Evolutionary conservation across 2,888 invertebrate species (phyloP).

Genomic region (Noctua fimbriata): DNA sequence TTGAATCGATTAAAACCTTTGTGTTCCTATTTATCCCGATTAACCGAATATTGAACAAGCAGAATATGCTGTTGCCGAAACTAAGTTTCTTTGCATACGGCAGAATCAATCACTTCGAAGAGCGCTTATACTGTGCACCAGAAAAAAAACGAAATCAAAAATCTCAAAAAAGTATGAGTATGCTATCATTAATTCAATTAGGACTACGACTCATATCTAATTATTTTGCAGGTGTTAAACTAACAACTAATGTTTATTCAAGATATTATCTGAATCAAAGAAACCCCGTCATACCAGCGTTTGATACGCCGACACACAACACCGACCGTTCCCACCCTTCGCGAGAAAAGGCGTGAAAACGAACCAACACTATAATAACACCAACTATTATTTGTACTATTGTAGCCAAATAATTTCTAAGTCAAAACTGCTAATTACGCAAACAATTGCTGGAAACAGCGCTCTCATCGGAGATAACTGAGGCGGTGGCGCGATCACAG

Average conservation of each 20-base stretch:
- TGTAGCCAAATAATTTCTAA: constrained; percentile 65
- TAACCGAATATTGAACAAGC: not conserved
- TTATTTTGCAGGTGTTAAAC: constrained; percentile 29
- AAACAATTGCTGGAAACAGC: constrained; percentile 65
- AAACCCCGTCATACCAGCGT: constrained; percentile 38
- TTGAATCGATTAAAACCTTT: too few relatives aligned
- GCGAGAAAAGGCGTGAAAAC: constrained; percentile 53
- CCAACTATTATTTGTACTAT: constrained; percentile 54
- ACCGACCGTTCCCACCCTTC: constrained; percentile 57
- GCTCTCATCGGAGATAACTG: constrained; percentile 68
- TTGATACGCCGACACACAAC: constrained; percentile 52
- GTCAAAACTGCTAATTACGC: constrained; percentile 65
- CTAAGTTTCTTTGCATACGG: not conserved
- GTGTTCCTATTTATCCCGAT: not conserved
- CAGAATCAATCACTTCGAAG: not conserved
- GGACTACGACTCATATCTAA: not conserved
- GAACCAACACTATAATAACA: constrained; percentile 60
- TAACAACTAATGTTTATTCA: constrained; percentile 49
- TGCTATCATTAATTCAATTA: constrained; percentile 8
- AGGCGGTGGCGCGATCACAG: constrained; percentile 64
- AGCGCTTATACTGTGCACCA: not conserved
- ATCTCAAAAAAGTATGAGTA: not conserved
- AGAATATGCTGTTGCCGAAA: not conserved
- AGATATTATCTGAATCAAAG: constrained; percentile 48
- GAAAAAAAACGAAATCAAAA: not conserved